Evolutionary conservation across 2,888 invertebrate species (phyloP), one percentile per base, ranked within the genome.

Genomic region (Tenthredo distinguenda): DNA sequence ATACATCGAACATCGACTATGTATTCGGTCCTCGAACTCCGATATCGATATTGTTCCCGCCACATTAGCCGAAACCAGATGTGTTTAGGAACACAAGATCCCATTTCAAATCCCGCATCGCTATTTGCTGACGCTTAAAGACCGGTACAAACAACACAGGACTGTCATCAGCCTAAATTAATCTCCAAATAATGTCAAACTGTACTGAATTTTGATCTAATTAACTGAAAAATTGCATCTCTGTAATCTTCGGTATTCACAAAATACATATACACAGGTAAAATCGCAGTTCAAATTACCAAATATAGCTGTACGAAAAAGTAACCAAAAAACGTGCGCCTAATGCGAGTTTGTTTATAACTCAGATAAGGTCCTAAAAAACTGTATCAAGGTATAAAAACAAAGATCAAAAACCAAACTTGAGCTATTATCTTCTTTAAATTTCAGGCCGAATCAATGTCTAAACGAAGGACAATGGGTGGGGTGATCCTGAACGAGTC

Each of bases 391-490:
- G 6, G 21, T 58, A 21, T 55, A 9, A 58, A 58, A 21, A 21
- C 58, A 3, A 58, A 5, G 26, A 58, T 55, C 7, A 15, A 15
- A 18, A n/a, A n/a, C 4, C 26, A 26, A 26, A 21, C 2, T 58
- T 1, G 2, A 58, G 2, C 5, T 62, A 62, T 62, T 26, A 0
- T 31, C 12, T 62, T 62, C 26, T 26, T 5, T 15, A 15, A 77
- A n/a, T 21, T 43, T 74, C 6, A 74, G 18, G 43, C 26, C 43
- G 9, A 21, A 21, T 1, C 7, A 40, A 77, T 77, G 76, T 7
- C 76, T 5, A 12, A 50, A 47, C 76, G 76, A 50, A 77, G 50
- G 18, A 77, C 76, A 31, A 79, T 79, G 21, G 58, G 58, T 10
- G 58, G 15, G 1, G 58, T 12, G 37, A 58, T 34, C 7, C 15